phyloP scores from a whole-genome alignment of 2,797 vertebrate species.

The Oophaga sylvatica region DNA sequence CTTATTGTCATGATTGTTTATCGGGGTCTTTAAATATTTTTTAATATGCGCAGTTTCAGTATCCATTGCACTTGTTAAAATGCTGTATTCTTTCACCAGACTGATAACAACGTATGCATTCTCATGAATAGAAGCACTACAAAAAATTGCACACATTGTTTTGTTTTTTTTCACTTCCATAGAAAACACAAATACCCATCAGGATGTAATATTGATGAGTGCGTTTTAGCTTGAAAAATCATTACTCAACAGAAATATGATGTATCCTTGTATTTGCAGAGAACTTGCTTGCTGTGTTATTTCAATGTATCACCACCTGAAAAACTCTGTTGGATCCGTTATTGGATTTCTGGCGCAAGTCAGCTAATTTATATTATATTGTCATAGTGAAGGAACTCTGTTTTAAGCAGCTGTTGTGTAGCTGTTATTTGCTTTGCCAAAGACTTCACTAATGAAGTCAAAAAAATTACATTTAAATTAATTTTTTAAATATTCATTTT shows the following conservation, averaged over 20 bases:
- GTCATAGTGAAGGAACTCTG: not conserved
- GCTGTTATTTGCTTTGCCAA: not conserved
- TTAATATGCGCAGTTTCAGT: not conserved
- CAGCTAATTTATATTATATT: constrained; percentile 36
- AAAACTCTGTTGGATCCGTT: constrained; percentile 21
- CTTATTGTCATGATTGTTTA: not conserved
- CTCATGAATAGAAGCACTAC: not conserved
- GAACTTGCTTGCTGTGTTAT: constrained; percentile 4
- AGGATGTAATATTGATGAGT: constrained; percentile 45
- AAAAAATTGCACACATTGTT: not conserved
- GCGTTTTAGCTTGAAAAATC: constrained; percentile 30
- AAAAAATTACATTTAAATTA: not conserved
- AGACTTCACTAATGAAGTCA: not conserved
- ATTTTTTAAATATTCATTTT: not conserved
- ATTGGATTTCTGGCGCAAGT: not conserved
- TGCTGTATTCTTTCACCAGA: not conserved
- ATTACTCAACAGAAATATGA: constrained; percentile 32
- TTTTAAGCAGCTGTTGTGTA: not conserved
- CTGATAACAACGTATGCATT: not conserved
- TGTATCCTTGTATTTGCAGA: constrained; percentile 21
- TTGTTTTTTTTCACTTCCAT: not conserved
- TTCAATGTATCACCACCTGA: not conserved
- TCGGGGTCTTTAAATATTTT: not conserved
- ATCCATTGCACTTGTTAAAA: not conserved
- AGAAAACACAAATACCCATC: constrained; percentile 47